phyloP scores from a whole-genome alignment of 2,113 vertebrate genomes.

The Neotragus pygmaeus region DNA sequence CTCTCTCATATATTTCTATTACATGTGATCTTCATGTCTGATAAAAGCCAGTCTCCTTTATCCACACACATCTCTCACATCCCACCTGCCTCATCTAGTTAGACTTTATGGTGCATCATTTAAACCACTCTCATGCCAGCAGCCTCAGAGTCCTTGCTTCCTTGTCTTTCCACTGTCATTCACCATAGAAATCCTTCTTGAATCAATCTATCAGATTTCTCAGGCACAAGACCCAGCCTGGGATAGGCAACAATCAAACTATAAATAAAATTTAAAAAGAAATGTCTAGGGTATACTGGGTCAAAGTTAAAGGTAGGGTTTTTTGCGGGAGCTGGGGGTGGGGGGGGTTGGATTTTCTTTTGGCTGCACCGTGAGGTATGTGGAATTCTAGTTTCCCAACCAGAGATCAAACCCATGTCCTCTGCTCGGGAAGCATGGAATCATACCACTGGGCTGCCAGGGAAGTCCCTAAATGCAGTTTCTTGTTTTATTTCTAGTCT shows the following conservation, averaged over 20 bases:
- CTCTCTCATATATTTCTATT: not conserved
- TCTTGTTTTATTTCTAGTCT: not conserved
- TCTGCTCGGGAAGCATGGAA: not conserved
- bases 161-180: not conserved
- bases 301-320: not conserved
- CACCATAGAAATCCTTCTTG: not conserved
- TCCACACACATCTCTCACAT: not conserved
- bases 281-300: not conserved
- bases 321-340: not conserved
- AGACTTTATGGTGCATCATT: not conserved
- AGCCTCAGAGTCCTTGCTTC: not conserved
- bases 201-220: not conserved
- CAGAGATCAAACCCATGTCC: not conserved
- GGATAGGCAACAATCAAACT: not conserved
- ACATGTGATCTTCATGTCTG: not conserved
- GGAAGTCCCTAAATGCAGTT: not conserved
- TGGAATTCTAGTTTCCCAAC: not conserved
- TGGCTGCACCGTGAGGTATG: not conserved
- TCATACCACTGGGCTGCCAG: not conserved
- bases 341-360: not conserved
- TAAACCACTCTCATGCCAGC: not conserved
- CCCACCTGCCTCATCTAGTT: not conserved
- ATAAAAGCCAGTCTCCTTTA: not conserved
- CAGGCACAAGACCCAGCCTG: not conserved
- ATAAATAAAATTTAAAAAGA: not conserved